Base-by-base conservation (phyloP, 1,140 invertebrate genomes). In the Heliothis virescens region DNA sequence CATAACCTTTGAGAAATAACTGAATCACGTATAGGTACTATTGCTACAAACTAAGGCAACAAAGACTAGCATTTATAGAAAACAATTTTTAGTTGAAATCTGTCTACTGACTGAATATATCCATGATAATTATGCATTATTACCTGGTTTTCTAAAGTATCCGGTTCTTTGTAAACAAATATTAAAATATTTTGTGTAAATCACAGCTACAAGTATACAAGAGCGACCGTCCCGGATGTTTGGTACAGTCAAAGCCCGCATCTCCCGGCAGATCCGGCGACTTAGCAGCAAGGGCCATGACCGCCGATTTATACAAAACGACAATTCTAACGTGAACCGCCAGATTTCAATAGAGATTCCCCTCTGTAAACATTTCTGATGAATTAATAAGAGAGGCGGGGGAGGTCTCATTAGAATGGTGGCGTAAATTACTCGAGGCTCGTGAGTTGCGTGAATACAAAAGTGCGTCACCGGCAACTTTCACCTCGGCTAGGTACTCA, bases 391-490 rank as follows among this genome's bases (percentile, higher is more conserved):
- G 78, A 67, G 75, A 79, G 73, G 74, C 76, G 77, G 59, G 62
- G 85, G 53, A 77, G 83, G 67, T 69, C 85, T 83, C 63, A 78
- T 81, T 84, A 83, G 72, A 86, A 18, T 86, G 85, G 87, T 82
- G 69, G 80, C 83, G 83, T 88, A 88, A 86, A 84, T 88, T 86
- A 85, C 85, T 84, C 73, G 82, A 77, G 79, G 67, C 83, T 65
- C 82, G 76, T 85, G 81, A 85, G 86, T 88, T 84, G 82, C 85
- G 86, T 88, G 89, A 89, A 88, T 88, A 90, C 89, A 90, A 87
- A 88, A 89, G 87, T 90, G 88, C 91, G 91, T 92, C 90, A 89
- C 86, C 73, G 80, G 85, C 86, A 91, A 92, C 91, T 92, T 92
- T 92, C 91, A 91, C 91, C 89, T 79, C 78, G 57, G 71, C 82